Base-by-base conservation (phyloP, 1,140 invertebrate species). In the Carposina sasakii region DNA sequence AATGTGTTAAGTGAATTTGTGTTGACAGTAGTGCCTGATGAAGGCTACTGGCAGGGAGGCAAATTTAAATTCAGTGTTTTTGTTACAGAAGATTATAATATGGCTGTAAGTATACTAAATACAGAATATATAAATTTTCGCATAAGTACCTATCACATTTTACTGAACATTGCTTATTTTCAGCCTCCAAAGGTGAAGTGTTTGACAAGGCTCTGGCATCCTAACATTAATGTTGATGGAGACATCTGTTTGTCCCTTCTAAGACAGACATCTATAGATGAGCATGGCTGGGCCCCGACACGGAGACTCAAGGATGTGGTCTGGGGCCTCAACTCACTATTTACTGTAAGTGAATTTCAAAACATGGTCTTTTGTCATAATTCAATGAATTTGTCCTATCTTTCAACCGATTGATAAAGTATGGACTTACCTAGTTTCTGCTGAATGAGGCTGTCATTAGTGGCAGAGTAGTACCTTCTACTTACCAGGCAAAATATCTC, bases 31-130 rank as follows among this genome's bases (percentile, higher is more conserved):
- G 83, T 86, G 16, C 97, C 97, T 13, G 93, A 95, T 62, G 95
- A 97, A 85, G 95, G 96, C 2, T 94, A 91, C 71, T 98, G 96
- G 95, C 83, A 87, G 60, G 92, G 92, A 41, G 96, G 97, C 34
- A 88, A 87, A 55, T 98, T 97, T 85, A 88, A 89, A 65, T 98
- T 98, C 83, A 88, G 90, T 71, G 89, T 98, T 59, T 87, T 89
- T 73, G 93, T 98, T 40, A 93, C 95, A 5, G 95, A 97, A 75
- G 96, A 98, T 46, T 98, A 98, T 88, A 98, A 98, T 85, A 96
- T 97, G 90, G 90, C 92, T 73, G 95, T 96, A 90, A 74, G 70
- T 63, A 55, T 44, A 36, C 1, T 37, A 52, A 16, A 43, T 54
- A 20, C 33, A 20, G 2, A 54, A 20, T 17, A 20, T 26, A 8